A percentile compares a stretch with the other conserved stretches of the same genome.
Evolutionary conservation across 2,113 vertebrate genomes (phyloP).

Genomic region (Eulacestoma nigropectus): DNA sequence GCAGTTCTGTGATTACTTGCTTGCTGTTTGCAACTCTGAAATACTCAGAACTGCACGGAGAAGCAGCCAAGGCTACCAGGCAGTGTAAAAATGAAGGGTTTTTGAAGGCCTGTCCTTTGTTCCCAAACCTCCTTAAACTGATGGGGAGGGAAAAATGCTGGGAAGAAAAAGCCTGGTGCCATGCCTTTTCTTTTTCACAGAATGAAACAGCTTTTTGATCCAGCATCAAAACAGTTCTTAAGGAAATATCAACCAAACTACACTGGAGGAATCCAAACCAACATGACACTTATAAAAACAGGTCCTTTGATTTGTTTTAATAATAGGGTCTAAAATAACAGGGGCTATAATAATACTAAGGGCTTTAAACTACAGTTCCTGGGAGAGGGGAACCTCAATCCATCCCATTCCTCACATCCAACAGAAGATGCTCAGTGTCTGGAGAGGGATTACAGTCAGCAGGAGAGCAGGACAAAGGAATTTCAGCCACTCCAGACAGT

Average conservation of each 20-base stretch:
- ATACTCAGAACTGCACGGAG: neutral
- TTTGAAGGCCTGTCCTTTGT: neutral
- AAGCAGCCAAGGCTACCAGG: neutral
- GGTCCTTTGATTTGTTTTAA: neutral
- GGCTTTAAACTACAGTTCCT: neutral
- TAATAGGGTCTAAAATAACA: neutral
- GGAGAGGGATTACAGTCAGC: neutral
- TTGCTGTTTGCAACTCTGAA: neutral
- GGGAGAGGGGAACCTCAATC: neutral
- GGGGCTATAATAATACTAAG: neutral
- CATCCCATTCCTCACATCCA: neutral
- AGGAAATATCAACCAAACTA: neutral
- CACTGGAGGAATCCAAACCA: neutral
- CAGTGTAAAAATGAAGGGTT: neutral
- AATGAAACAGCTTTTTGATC: neutral
- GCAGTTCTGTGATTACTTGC: neutral
- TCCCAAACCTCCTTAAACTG: neutral
- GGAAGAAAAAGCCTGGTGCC: accelerated
- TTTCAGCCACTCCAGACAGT: neutral
- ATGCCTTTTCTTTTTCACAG: neutral
- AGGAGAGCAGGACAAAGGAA: neutral
- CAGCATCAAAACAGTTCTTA: neutral
- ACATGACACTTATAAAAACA: neutral
- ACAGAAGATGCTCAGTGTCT: neutral
- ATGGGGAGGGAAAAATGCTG: neutral